phyloP scores from a whole-genome alignment of 2,797 vertebrate species.

The Epinephelus coioides region DNA sequence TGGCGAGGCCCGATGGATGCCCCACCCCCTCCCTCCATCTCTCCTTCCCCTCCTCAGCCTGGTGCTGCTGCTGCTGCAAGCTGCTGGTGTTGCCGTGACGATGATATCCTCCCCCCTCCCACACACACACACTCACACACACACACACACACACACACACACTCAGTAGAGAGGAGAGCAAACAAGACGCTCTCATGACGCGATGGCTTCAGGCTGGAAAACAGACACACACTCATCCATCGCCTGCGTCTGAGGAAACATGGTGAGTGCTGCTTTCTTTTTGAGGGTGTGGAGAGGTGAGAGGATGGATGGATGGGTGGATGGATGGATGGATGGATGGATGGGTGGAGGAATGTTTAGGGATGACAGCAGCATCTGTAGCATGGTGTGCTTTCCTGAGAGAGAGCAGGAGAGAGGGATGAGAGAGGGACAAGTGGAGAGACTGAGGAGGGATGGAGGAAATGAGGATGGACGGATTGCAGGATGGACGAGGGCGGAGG shows the following conservation, averaged over 20 bases:
- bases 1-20: background rate
- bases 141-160: conserved; percentile 35
- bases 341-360: conserved; percentile 55
- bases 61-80: conserved; percentile 72
- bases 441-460: background rate
- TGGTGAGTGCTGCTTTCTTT: conserved; percentile 58
- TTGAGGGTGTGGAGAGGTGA: background rate
- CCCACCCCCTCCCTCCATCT: background rate
- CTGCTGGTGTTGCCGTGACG: conserved; percentile 81
- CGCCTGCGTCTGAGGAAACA: conserved; percentile 57
- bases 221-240: conserved; percentile 38
- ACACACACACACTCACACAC: conserved; percentile 23
- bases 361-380: conserved; percentile 69
- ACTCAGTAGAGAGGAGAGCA: conserved; percentile 47
- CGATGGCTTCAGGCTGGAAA: conserved; percentile 74
- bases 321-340: background rate
- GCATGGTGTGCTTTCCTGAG: conserved; percentile 36
- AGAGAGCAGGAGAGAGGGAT: conserved; percentile 9
- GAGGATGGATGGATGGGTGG: background rate
- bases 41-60: conserved; percentile 6
- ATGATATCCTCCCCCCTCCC: conserved; percentile 66
- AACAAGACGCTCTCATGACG: conserved; percentile 66
- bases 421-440: conserved; percentile 13
- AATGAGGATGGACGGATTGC: conserved; percentile 45
- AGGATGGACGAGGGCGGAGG: conserved; percentile 61